phyloP scores from a whole-genome alignment of 2,113 vertebrate genomes.

The Polypterus senegalus region DNA sequence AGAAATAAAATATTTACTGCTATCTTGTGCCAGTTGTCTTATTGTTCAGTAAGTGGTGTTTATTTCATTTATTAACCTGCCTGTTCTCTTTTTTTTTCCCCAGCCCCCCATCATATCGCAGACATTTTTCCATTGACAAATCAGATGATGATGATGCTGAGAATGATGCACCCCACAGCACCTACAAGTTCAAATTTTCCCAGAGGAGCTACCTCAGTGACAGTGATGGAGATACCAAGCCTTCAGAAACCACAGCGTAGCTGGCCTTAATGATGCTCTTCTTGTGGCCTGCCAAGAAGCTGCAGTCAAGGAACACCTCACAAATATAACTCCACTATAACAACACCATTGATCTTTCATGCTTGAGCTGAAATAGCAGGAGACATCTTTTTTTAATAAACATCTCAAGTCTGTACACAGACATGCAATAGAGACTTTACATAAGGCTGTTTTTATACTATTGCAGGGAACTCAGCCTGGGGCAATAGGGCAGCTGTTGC shows the following conservation, averaged over 20 bases:
- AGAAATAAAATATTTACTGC: too few species aligned
- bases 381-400: too few species aligned
- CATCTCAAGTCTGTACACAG: too few species aligned
- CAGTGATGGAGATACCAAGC: conserved; percentile 55
- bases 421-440: too few species aligned
- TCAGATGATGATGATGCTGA: conserved; percentile 79
- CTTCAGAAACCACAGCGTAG: conserved; percentile 38
- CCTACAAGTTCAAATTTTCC: conserved; percentile 41
- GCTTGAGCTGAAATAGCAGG: too few species aligned
- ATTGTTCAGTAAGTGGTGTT: not conserved
- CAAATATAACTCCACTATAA: too few species aligned
- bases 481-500: too few species aligned
- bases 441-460: too few species aligned
- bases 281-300: too few species aligned
- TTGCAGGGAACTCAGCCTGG: too few species aligned
- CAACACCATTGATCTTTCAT: too few species aligned
- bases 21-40: not conserved
- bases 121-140: conserved; percentile 48
- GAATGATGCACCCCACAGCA: conserved; percentile 39
- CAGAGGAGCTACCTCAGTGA: conserved; percentile 54
- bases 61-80: not conserved
- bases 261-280: conserved; percentile 6
- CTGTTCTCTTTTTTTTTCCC: conserved; percentile 18
- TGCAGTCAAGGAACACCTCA: too few species aligned
- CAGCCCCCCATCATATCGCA: conserved; percentile 66